A percentile compares a stretch with the other conserved stretches of the same genome.
Conservation (phyloP, 2,888 invertebrate genomes). For the Aphodius sticticus region DNA sequence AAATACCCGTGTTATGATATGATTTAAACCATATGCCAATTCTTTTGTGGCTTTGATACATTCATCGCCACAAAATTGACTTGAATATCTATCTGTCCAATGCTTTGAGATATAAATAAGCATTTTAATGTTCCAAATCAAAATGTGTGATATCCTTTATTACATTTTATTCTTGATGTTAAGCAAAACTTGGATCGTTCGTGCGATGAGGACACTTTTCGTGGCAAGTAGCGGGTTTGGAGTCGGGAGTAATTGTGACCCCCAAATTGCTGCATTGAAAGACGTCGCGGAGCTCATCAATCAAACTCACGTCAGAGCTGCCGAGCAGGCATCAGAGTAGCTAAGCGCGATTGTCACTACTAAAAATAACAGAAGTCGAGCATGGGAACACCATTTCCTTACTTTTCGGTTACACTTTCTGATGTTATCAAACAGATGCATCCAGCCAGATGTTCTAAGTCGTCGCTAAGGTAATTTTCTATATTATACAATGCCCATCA, state of each 20-base stretch:
- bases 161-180: background rate
- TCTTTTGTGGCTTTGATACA: too few relatives aligned
- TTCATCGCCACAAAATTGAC: too few relatives aligned
- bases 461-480: background rate
- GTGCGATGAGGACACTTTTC: background rate
- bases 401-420: slow-evolving; percentile 22
- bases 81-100: too few relatives aligned
- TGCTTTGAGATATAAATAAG: too few relatives aligned
- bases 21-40: too few relatives aligned
- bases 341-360: slow-evolving; percentile 35
- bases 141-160: too few relatives aligned
- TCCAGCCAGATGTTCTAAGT: slow-evolving; percentile 13
- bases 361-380: slow-evolving; percentile 35
- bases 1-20: too few relatives aligned
- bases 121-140: too few relatives aligned
- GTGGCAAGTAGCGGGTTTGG: background rate
- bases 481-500: background rate
- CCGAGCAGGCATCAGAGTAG: slow-evolving; percentile 16
- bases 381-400: slow-evolving; percentile 33
- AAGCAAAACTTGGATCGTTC: background rate
- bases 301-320: slow-evolving; percentile 35
- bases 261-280: slow-evolving; percentile 35
- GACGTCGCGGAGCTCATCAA: slow-evolving; percentile 36
- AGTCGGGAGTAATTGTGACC: slow-evolving; percentile 12
- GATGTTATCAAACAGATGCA: slow-evolving; percentile 18